Percentiles rank a stretch among this genome's conserved stretches.
Evolutionary conservation across 1,140 invertebrate genomes (phyloP).

Genomic region (Ceratina calcarata): DNA sequence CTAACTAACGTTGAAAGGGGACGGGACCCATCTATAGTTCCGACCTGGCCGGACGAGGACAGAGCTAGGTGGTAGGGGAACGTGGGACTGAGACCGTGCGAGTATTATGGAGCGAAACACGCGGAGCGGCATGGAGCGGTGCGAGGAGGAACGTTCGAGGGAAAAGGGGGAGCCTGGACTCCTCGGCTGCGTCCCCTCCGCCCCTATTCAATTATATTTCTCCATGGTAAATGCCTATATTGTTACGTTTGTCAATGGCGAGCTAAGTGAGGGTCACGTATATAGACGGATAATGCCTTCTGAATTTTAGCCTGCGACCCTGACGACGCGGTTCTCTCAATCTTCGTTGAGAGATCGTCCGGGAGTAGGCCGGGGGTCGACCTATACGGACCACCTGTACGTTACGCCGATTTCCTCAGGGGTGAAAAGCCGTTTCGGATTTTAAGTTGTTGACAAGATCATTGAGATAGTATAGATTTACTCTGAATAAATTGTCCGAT

Average conservation of each 20-base stretch:
- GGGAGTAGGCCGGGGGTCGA: not conserved
- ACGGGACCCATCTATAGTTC: slow-evolving; percentile 63
- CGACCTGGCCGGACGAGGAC: slow-evolving; percentile 44
- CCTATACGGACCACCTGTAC: slow-evolving; percentile 47
- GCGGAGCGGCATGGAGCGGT: not conserved
- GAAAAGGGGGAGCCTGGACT: slow-evolving; percentile 35
- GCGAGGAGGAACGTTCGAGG: slow-evolving; percentile 6
- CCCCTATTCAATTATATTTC: slow-evolving; percentile 80
- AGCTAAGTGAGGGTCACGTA: slow-evolving; percentile 79
- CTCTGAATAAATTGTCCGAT: too few species aligned
- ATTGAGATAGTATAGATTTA: not conserved
- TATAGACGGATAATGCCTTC: slow-evolving; percentile 62
- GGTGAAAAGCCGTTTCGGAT: slow-evolving; percentile 23
- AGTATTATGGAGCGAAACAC: slow-evolving; percentile 37
- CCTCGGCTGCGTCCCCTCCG: slow-evolving; percentile 57
- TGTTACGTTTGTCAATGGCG: slow-evolving; percentile 80
- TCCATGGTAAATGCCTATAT: slow-evolving; percentile 80
- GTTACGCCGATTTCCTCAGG: slow-evolving; percentile 6
- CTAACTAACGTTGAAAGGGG: slow-evolving; percentile 73
- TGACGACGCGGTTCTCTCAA: slow-evolving; percentile 21
- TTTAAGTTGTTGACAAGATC: slow-evolving; percentile 28
- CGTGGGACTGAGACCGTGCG: slow-evolving; percentile 14
- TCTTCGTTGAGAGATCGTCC: not conserved
- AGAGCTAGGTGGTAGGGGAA: slow-evolving; percentile 30
- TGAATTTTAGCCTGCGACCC: slow-evolving; percentile 63